These are phyloP conservation scores for Achatina immaculata DNA, from an alignment of 1,140 invertebrate species.

Conservation along the genomic window DNA sequence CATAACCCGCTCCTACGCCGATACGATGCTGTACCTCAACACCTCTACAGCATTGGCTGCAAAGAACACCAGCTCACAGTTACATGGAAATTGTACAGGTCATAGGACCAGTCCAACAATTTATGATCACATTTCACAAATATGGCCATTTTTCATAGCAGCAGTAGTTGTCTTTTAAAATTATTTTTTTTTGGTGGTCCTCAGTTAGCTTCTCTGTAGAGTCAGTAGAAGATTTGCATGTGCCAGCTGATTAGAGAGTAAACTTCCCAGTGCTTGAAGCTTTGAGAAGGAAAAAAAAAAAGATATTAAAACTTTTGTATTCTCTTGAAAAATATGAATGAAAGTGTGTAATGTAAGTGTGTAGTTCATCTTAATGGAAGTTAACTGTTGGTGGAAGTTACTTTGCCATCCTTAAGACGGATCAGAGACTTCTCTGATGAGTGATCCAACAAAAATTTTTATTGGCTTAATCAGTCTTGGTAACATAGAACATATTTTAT, in stretches of 20 bases:
- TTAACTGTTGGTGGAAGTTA: background rate
- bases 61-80: no score
- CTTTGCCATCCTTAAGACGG: background rate
- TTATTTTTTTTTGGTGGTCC: background rate
- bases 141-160: background rate
- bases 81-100: background rate
- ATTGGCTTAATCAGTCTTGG: background rate
- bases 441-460: background rate
- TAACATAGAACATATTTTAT: no score
- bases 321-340: background rate
- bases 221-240: background rate
- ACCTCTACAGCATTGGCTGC: no score
- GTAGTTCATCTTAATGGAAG: background rate
- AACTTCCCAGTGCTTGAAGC: background rate
- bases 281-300: background rate
- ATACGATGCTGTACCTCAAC: no score
- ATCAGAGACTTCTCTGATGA: background rate
- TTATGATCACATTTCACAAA: background rate
- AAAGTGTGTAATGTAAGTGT: background rate
- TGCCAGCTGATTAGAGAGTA: background rate
- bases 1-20: no score
- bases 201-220: background rate
- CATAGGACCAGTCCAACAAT: background rate
- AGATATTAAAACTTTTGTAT: background rate
- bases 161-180: background rate